Conservation (phyloP, 2,113 vertebrate species). For the Panthera uncia region DNA sequence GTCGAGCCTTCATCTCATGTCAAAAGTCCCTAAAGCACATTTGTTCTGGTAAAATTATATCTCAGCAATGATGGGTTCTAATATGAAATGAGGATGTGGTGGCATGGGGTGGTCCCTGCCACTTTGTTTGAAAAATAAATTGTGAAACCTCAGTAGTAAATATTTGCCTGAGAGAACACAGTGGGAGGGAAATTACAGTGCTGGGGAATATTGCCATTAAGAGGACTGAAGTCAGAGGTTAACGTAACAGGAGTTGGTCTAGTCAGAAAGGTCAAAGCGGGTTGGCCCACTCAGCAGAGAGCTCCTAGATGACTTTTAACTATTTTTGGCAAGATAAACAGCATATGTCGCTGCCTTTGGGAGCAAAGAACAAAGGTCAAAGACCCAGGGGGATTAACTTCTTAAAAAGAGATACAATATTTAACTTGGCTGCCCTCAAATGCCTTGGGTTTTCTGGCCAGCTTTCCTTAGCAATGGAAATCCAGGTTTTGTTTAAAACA, state of each 20-base stretch:
- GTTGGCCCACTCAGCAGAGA: slow-evolving; percentile 78
- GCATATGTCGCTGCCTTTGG: slow-evolving; percentile 75
- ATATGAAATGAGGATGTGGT: slow-evolving; percentile 78
- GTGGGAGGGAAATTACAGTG: slow-evolving; percentile 85
- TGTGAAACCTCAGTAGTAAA: slow-evolving; percentile 85
- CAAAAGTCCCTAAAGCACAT: slow-evolving; percentile 83
- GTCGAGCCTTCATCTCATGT: slow-evolving; percentile 83
- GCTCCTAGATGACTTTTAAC: slow-evolving; percentile 83
- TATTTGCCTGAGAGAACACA: slow-evolving; percentile 83
- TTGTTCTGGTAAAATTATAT: slow-evolving; percentile 89
- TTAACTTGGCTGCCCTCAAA: slow-evolving; percentile 76
- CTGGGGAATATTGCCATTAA: slow-evolving; percentile 82
- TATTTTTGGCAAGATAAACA: slow-evolving; percentile 85
- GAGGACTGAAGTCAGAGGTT: slow-evolving; percentile 85
- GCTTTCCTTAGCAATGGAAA: slow-evolving; percentile 30
- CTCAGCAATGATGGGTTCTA: slow-evolving; percentile 82
- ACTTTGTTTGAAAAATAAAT: slow-evolving; percentile 88
- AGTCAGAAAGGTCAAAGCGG: slow-evolving; percentile 82
- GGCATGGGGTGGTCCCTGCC: slow-evolving; percentile 86
- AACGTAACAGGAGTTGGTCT: slow-evolving; percentile 88
- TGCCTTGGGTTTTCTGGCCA: background rate
- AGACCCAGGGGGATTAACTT: slow-evolving; percentile 65
- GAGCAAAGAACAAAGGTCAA: slow-evolving; percentile 80
- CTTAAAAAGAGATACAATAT: slow-evolving; percentile 78
- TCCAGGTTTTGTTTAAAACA: slow-evolving; percentile 67